Percentiles rank a stretch among this genome's conserved stretches.
phyloP scores from a whole-genome alignment of 2,113 vertebrate genomes.

The Puffinus mauretanicus region DNA sequence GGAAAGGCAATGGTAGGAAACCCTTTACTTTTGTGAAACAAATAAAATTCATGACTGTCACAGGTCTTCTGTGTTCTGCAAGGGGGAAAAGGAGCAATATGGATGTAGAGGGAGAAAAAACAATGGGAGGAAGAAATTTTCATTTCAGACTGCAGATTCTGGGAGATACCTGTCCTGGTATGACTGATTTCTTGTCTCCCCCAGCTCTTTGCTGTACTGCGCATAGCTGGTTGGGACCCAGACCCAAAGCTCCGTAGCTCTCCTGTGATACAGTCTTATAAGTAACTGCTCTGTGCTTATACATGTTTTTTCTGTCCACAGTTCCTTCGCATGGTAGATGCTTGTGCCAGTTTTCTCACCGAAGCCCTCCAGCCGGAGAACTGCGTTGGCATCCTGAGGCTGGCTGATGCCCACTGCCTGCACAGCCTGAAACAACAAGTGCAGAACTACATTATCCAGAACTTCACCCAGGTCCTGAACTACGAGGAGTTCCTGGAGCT shows the following conservation, averaged over 20 bases:
- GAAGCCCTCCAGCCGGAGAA: conserved; percentile 89
- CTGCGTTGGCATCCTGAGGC: conserved; percentile 87
- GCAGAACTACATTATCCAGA: conserved; percentile 85
- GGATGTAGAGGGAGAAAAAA: background rate
- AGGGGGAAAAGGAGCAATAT: background rate
- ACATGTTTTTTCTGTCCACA: conserved; percentile 36
- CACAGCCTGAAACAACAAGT: conserved; percentile 78
- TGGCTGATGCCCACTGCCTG: conserved; percentile 88
- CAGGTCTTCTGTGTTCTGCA: background rate
- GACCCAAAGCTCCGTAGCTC: background rate
- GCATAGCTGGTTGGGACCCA: background rate
- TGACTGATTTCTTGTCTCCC: background rate
- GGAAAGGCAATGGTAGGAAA: background rate
- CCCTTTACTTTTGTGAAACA: background rate
- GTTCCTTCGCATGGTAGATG: conserved; percentile 93
- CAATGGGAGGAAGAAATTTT: background rate
- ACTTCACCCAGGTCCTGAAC: conserved; percentile 85
- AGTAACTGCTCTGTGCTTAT: background rate
- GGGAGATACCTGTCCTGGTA: background rate
- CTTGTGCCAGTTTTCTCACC: conserved; percentile 85
- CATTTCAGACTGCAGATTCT: background rate
- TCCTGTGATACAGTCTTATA: background rate
- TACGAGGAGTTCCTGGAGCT: conserved; percentile 89
- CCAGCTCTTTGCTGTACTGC: background rate
- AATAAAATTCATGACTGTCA: background rate